Evolutionary conservation across 2,797 vertebrate genomes (phyloP), one percentile per base, ranked within the genome.

Genomic region (Acipenser oxyrinchus): DNA sequence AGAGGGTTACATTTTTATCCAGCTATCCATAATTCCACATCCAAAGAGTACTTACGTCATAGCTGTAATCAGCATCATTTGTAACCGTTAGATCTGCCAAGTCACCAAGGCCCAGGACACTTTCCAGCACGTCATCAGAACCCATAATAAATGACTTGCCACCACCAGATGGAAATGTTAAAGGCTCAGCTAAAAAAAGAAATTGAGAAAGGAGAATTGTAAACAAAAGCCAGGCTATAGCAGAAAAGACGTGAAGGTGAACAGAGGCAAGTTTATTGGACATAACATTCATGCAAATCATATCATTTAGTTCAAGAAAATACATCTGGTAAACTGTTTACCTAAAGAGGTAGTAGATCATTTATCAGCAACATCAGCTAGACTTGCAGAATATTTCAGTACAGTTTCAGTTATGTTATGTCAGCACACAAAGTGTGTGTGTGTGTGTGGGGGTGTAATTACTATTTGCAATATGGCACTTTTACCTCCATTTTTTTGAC

Each of bases 61-160:
- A 99, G 90, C 93, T 94, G 86, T 94, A 99, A 84, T 99, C 96
- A 62, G 93, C 87, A 76, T 99, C 96, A 83, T 98, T 99, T 82
- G 94, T 90, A 82, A 99, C 96, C 9, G 95, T 98, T 87, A 98
- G 93, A 88, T 98, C 95, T 71, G 95, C 96, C 74, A 99, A 92
- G 87, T 98, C 96, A 71, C 96, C 96, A 78, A 99, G 83, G 76
- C 96, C 96, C 82, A 97, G 86, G 73, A 98, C 94, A 79, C 93
- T 97, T 89, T 98, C 94, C 83, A 98, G 77, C 73, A 95, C 94
- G 76, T 96, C 93, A 78, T 98, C 96, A 52, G 94, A 90, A 75
- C 94, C 94, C 91, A 97, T 85, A 82, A 98, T 93, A 89, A 98
- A 98, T 79, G 95, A 93, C 85, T 97, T 98, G 74, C 96, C 95